Conservation (phyloP, 1,140 invertebrate species). For the Aphelenchoides fujianensis region DNA sequence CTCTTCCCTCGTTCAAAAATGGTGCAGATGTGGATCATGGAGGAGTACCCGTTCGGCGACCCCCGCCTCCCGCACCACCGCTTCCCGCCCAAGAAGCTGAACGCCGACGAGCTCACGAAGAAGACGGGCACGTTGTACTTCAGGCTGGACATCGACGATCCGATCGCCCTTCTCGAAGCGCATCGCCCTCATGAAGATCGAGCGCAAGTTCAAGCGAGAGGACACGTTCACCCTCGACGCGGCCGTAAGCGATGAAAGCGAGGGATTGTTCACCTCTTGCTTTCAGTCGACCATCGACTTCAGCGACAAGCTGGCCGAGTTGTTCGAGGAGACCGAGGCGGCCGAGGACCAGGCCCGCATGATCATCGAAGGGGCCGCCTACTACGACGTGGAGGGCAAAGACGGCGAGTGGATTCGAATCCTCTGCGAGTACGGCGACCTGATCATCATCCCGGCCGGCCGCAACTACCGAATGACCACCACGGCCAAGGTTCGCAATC, state of each 20-base stretch:
- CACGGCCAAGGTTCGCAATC: conserved; percentile 51
- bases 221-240: conserved; percentile 60
- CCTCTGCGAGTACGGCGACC: conserved; percentile 55
- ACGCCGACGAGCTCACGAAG: conserved; percentile 51
- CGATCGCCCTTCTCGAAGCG: conserved; percentile 52
- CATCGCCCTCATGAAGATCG: conserved; percentile 55
- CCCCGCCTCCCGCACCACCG: conserved; percentile 52
- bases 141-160: conserved; percentile 55
- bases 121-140: conserved; percentile 37
- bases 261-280: not conserved
- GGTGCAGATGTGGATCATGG: conserved; percentile 56
- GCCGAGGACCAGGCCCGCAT: conserved; percentile 51
- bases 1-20: too few relatives aligned
- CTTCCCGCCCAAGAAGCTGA: conserved; percentile 54
- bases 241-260: not conserved
- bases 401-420: conserved; percentile 54
- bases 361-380: conserved; percentile 58
- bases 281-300: conserved; percentile 57
- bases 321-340: conserved; percentile 58
- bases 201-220: conserved; percentile 57
- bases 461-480: conserved; percentile 56
- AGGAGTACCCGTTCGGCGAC: conserved; percentile 52
- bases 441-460: conserved; percentile 59
- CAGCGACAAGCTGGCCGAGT: conserved; percentile 55
- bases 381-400: conserved; percentile 58